Percentiles rank a stretch among this genome's conserved stretches.
Conservation (phyloP, 2,888 invertebrate genomes). For the Lochmaea capreae region DNA sequence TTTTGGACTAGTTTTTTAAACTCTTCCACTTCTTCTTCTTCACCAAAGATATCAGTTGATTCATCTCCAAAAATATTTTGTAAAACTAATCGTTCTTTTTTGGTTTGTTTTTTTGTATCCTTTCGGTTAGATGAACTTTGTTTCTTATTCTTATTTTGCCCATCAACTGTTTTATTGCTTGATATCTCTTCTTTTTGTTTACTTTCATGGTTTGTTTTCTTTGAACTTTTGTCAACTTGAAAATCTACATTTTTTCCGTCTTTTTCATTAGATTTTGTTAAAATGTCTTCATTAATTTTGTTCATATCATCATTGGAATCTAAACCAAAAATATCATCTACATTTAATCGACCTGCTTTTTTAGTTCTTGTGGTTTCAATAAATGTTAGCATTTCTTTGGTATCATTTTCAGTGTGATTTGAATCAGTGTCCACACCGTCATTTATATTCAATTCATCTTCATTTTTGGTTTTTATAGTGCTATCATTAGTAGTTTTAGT, state of each 20-base stretch:
- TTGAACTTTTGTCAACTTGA: not conserved
- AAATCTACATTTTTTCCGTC: not conserved
- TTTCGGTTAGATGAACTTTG: not conserved
- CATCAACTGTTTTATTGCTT: not conserved
- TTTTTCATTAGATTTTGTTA: not conserved
- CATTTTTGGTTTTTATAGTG: not conserved
- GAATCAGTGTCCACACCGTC: not conserved
- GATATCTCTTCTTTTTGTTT: not conserved
- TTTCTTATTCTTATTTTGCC: too few species aligned
- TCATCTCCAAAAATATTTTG: slow-evolving; percentile 9
- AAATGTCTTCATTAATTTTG: not conserved
- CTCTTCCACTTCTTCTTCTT: not conserved
- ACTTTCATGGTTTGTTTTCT: too few species aligned
- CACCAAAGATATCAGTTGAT: not conserved
- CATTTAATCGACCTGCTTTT: not conserved
- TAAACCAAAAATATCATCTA: not conserved
- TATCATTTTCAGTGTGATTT: not conserved
- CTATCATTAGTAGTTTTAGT: not conserved
- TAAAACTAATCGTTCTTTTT: not conserved
- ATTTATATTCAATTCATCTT: not conserved
- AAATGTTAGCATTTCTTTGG: not conserved
- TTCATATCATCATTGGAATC: not conserved
- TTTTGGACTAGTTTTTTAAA: slow-evolving; percentile 6
- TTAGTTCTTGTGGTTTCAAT: not conserved
- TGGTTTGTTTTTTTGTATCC: not conserved